These are phyloP conservation scores for Tetheella fluctuosa DNA, from an alignment of 2,888 invertebrate genomes.

Conservation along the genomic window DNA sequence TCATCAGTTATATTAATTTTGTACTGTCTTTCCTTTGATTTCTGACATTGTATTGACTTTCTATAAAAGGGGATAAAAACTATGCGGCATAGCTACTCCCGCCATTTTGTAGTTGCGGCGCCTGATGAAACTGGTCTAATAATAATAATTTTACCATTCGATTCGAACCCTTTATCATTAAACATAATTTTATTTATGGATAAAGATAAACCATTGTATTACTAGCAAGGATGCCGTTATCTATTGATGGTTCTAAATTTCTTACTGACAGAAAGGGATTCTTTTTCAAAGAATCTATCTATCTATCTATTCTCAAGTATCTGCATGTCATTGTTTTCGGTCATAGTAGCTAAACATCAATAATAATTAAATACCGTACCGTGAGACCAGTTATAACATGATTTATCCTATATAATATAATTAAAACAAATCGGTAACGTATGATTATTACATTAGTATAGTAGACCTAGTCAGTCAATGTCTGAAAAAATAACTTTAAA, in stretches of 20 bases:
- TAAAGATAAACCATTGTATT: not conserved
- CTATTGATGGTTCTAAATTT: not conserved
- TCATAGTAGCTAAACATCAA: too few species aligned
- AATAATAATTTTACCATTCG: too few species aligned
- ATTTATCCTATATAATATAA: not conserved
- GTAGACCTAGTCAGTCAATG: not conserved
- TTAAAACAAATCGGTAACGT: not conserved
- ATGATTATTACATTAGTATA: not conserved
- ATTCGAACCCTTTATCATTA: too few species aligned
- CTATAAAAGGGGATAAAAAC: too few species aligned
- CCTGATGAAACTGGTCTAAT: too few species aligned
- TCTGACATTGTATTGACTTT: constrained; percentile 1
- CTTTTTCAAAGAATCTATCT: not conserved
- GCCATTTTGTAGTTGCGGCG: too few species aligned
- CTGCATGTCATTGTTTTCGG: too few species aligned
- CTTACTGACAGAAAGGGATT: not conserved
- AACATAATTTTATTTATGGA: not conserved
- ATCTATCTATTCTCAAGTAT: too few species aligned
- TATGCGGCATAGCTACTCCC: too few species aligned
- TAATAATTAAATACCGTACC: too few species aligned
- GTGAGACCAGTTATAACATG: not conserved
- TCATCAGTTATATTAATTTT: not conserved
- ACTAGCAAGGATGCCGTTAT: not conserved
- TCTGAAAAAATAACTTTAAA: not conserved
- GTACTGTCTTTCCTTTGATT: not conserved